These are phyloP conservation scores for Brachynemurus nebulosus DNA, from an alignment of 2,888 invertebrate species.

Conservation along the genomic window DNA sequence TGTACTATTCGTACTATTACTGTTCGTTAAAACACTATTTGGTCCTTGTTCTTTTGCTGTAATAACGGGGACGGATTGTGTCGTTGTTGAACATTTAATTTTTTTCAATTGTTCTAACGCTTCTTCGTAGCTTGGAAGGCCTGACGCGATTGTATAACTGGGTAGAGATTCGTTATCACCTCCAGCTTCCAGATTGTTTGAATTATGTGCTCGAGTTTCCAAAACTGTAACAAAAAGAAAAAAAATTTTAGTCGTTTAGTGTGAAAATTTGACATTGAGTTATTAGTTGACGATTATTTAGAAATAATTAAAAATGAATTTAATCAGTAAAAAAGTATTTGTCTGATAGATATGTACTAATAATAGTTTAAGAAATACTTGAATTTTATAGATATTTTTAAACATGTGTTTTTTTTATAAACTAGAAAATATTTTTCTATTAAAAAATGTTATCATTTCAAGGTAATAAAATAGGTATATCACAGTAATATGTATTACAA, in stretches of 20 bases:
- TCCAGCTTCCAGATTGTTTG: conserved; percentile 27
- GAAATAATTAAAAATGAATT: too few species aligned
- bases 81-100: conserved; percentile 17
- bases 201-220: conserved; percentile 22
- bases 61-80: background rate
- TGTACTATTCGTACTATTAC: conserved; percentile 8
- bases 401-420: too few species aligned
- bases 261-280: background rate
- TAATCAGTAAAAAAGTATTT: too few species aligned
- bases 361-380: too few species aligned
- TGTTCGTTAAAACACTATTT: too few species aligned
- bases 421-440: too few species aligned
- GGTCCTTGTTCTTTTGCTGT: background rate
- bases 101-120: conserved; percentile 43
- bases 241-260: too few species aligned
- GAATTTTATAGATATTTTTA: too few species aligned
- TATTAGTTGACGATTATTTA: background rate
- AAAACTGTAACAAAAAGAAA: conserved; percentile 32
- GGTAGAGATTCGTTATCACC: conserved; percentile 41
- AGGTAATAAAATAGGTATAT: too few species aligned
- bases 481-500: too few species aligned
- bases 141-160: conserved; percentile 49
- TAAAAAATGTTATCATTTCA: too few species aligned
- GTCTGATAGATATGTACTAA: too few species aligned
- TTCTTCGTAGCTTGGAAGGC: conserved; percentile 47